Base-by-base conservation (phyloP, 2,888 invertebrate genomes). In the Sepioteuthis lessoniana region DNA sequence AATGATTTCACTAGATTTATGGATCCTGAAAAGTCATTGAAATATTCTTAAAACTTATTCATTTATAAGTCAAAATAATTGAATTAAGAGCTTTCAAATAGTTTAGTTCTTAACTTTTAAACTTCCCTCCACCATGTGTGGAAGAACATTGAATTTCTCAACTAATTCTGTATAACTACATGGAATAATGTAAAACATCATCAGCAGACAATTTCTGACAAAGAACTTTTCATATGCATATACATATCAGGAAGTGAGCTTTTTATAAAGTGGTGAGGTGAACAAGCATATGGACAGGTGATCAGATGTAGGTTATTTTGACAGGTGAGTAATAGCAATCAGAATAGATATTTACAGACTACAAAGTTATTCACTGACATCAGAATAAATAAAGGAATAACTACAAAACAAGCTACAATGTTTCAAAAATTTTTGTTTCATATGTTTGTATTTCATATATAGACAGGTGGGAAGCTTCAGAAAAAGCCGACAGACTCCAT, bases 301-400 rank as follows among this genome's bases (percentile, higher is more conserved):
- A 76, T 76, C 76, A 76, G n/a, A 76, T 35, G n/a, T 76, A 35
- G n/a, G n/a, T 76, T 76, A 76, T 76, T 76, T 76, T n/a, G 76
- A 35, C n/a, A 76, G 76, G 76, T 76, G 76, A 76, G 19, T n/a
- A 76, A 16, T 35, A 35, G 76, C 76, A 35, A 35, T 35, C 76
- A 76, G n/a, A 76, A 76, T n/a, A 35, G n/a, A 35, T 76, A 76
- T 35, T 60, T 60, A 60, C 55, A 60, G 21, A 60, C 31, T 4
- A 31, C 60, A 31, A 10, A 60, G 60, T 60, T 60, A 60, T 60
- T 60, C 28, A 31, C 60, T 1, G 76, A 76, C 76, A 76, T 35
- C 16, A 76, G 76, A n/a, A 76, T 13, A 76, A 4, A 76, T n/a
- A 13, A 35, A 13, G n/a, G 76, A n/a, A 16, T 76, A n/a, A 10